phyloP scores from a whole-genome alignment of 1,140 invertebrate species.

The Riptortus pedestris region DNA sequence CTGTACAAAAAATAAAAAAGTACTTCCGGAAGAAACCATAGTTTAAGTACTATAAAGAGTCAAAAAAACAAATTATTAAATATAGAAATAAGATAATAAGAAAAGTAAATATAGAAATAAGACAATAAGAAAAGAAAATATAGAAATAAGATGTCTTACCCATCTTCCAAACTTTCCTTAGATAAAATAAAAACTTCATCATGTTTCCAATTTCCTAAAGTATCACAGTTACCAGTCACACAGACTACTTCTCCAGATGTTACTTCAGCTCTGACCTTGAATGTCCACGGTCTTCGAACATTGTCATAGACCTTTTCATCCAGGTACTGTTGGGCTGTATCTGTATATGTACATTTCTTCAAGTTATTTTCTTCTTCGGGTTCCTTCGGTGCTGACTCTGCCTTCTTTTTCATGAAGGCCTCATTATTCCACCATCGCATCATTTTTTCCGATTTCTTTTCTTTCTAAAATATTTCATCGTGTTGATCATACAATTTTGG shows the following conservation, averaged over 20 bases:
- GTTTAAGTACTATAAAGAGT: too few relatives aligned
- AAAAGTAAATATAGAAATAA: too few relatives aligned
- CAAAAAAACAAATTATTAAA: too few relatives aligned
- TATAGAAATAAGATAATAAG: too few relatives aligned
- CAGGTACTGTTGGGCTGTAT: background rate
- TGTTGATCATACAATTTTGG: conserved; percentile 10
- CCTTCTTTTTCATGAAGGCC: conserved; percentile 19
- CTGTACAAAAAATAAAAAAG: too few relatives aligned
- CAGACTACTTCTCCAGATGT: conserved; percentile 38
- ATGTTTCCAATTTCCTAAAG: conserved; percentile 43
- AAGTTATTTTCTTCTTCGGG: background rate
- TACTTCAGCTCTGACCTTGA: conserved; percentile 38
- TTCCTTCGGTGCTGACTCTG: background rate
- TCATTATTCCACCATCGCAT: conserved; percentile 31
- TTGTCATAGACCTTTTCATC: background rate
- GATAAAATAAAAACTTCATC: conserved; percentile 34
- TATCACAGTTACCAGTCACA: conserved; percentile 41
- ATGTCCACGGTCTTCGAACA: conserved; percentile 32
- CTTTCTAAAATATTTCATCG: conserved; percentile 10
- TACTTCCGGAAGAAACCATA: too few relatives aligned
- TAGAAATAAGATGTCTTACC: too few relatives aligned
- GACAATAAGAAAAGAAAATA: too few relatives aligned
- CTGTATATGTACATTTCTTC: background rate
- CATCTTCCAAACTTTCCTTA: conserved; percentile 21
- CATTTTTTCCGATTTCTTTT: conserved; percentile 24